These are phyloP conservation scores for Sebastes ruberrimus DNA, from an alignment of 2,797 vertebrate species.

Conservation along the genomic window DNA sequence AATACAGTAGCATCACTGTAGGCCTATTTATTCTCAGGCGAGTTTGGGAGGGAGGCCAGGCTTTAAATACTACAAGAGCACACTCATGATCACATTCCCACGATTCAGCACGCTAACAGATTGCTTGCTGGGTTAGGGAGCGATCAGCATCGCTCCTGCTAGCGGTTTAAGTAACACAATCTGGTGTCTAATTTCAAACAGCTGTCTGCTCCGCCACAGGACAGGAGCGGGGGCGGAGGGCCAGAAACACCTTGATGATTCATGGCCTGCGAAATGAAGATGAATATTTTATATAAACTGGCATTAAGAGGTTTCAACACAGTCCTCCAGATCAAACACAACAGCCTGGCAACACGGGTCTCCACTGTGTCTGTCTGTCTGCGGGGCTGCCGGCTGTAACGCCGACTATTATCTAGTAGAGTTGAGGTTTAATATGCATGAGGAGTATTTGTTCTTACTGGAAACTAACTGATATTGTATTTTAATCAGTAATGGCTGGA, in stretches of 20 bases:
- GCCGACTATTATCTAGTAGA: conserved; percentile 31
- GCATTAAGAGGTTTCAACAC: conserved; percentile 66
- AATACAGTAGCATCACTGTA: not conserved
- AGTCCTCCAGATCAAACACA: conserved; percentile 65
- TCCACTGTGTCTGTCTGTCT: conserved; percentile 50
- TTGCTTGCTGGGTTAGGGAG: conserved; percentile 72
- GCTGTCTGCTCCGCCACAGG: conserved; percentile 79
- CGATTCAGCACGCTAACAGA: conserved; percentile 70
- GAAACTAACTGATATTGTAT: conserved; percentile 24
- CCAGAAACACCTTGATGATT: conserved; percentile 83
- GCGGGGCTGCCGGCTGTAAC: conserved; percentile 33
- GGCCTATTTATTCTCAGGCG: not conserved
- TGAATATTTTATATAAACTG: conserved; percentile 78
- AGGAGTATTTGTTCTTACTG: conserved; percentile 41
- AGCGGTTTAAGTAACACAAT: conserved; percentile 84
- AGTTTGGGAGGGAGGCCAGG: conserved; percentile 43
- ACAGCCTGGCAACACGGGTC: conserved; percentile 38
- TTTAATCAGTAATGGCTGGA: conserved; percentile 34
- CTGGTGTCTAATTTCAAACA: conserved; percentile 87
- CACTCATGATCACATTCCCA: conserved; percentile 60
- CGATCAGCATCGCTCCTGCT: conserved; percentile 78
- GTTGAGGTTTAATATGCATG: conserved; percentile 42
- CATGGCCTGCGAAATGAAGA: conserved; percentile 78
- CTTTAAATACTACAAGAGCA: conserved; percentile 57
- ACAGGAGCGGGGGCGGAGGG: conserved; percentile 66